Evolutionary conservation across 64 coral and sea anemone species (phyloP), one percentile per base, ranked within the genome.

Genomic region (Montipora capricornis): DNA sequence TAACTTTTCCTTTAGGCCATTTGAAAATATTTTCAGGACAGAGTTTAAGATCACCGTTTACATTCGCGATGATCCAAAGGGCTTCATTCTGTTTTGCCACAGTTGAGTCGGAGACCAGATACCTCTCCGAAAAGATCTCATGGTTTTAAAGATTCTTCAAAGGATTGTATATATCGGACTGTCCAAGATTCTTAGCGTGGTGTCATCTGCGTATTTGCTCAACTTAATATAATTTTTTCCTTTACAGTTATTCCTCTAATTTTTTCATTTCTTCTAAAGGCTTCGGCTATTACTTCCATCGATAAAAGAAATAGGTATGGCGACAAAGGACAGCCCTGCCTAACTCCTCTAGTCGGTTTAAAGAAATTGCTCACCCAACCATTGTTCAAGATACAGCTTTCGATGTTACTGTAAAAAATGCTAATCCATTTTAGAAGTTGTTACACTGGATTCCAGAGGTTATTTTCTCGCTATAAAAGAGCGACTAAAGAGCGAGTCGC

Each of bases 311-410:
- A 78, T 10, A 78, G 20, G 19, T 46, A 46, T 3, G 37, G 37
- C 14, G 76, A 78, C 11, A 78, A 20, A 13, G 76, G 76, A 0
- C 76, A 78, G 48, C 76, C 76, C 48, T 78, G 76, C 48, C 76
- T 15, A 50, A 78, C 76, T 46, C 76, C 76, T 50, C 76, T 15
- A 13, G 4, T 15, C 13, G 11, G 48, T 50, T 46, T 6, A 78
- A 78, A 78, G 48, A 78, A 19, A 9, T 78, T 50, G 16, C 37
- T 46, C 19, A 20, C 76, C 29, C 8, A 46, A 5, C 76, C 76
- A 78, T 78, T 78, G 19, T 78, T 78, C 4, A 78, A 46, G 14
- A 78, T 78, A 20, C 76, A 78, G 14, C 76, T 78, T 78, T 44
- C 29, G 4, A 50, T 45, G 8, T 78, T 12, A 20, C 11, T 0